Evolutionary conservation across 2,797 vertebrate genomes (phyloP), one percentile per base, ranked within the genome.

Genomic region (Manis pentadactyla): DNA sequence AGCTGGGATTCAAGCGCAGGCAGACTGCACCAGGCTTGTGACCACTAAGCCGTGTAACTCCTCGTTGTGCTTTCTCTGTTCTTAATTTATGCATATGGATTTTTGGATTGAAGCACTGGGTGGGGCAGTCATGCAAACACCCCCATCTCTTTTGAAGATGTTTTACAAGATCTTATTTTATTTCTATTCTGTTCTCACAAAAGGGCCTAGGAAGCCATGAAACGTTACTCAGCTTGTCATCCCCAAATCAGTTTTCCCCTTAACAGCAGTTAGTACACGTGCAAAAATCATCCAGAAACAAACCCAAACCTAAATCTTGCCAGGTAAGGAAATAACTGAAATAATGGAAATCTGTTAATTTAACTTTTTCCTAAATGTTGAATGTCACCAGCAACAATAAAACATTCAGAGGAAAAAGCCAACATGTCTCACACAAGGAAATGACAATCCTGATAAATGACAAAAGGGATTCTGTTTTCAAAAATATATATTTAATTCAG

Each of bases 261-360:
- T 37, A 53, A 9, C n/a, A 81, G 34, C 46, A 64, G 34, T 71
- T 91, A 53, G 46, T 88, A 18, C 61, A 46, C 34, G 46, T 66
- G 25, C 15, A 51, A 68, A 75, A 59, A 69, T 75, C n/a, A 87
- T 42, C 37, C 39, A 37, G 74, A 53, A 75, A n/a, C 27, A 92
- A 73, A 79, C 19, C 46, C 31, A 78, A 39, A 21, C 21, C 49
- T 74, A 92, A 57, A 51, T 68, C 29, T 92, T 42, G 8, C 59
- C 51, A 53, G 59, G 39, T 75, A 84, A 77, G 61, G 63, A 92
- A 95, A 25, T 64, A 81, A 88, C 42, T 46, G 19, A 95, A 87
- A 77, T 77, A 37, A 10, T 29, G 13, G 55, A 71, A 34, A 53
- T 79, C 5, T 55, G 63, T 59, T 66, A 59, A n/a, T 90, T 21